Base-by-base conservation (phyloP, 2,797 vertebrate genomes). In the Cyclura pinguis region DNA sequence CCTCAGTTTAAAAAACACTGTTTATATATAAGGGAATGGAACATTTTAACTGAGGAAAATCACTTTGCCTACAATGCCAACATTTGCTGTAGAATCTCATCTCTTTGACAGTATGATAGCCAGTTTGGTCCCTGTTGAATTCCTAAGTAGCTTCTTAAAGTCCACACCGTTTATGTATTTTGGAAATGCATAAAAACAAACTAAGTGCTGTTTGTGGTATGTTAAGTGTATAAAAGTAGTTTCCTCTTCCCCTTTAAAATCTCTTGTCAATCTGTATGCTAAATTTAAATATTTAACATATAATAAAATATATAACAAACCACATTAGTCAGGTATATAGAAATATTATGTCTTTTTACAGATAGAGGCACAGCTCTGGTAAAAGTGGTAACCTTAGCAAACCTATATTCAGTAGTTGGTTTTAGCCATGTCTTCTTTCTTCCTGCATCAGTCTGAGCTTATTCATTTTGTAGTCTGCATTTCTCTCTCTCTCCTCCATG, bases 31-130 rank as follows among this genome's bases (percentile, higher is more conserved):
- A 0, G 32, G 57, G 82, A 90, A 73, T 7, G 38, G 85, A 47
- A 78, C n/a, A 29, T n/a, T 35, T 84, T 87, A 89, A 92, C 38
- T 1, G 24, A 50, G 55, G 52, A 91, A 87, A 74, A 84, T 14
- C 52, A 38, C 6, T 85, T 77, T 83, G 62, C 32, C 47, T 42
- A 57, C 42, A 83, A 59, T 62, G 50, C 74, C 73, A 88, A 73
- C 57, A 72, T 84, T 64, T 35, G 81, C 16, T 29, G 42, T 16
- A 27, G 24, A 27, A 38, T 87, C 13, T 89, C 24, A 74, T 77
- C 47, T 84, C n/a, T 90, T 67, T 74, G 52, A 86, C 29, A 77
- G 27, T 3, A 50, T 64, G 3, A 88, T 35, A 88, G n/a, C 22
- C 76, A 78, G 10, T 18, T 85, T 55, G 4, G 12, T 74, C 35